Evolutionary conservation across 2,113 vertebrate species (phyloP).

Genomic region (Puffinus mauretanicus): DNA sequence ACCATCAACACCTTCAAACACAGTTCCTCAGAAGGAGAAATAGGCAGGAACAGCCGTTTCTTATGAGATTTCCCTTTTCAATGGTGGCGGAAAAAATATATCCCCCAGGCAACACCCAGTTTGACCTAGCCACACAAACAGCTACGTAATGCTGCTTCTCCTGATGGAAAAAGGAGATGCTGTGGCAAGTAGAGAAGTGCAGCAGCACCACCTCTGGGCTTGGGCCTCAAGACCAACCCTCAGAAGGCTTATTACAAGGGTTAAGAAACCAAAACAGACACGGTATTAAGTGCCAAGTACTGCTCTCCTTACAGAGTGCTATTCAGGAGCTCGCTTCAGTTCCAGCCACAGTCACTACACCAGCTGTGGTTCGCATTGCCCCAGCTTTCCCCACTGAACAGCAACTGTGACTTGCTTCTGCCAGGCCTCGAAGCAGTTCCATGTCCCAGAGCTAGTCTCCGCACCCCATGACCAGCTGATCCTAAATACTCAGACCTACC

Average conservation of each 20-base stretch:
- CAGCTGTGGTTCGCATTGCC: accelerated
- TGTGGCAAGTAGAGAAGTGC: not conserved
- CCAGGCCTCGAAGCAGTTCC: not conserved
- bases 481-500: slow-evolving; percentile 67
- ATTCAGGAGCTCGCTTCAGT: not conserved
- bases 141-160: not conserved
- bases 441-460: too few relatives aligned
- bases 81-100: not conserved
- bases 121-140: not conserved
- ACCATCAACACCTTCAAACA: not conserved
- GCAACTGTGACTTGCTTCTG: not conserved
- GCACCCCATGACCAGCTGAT: not conserved
- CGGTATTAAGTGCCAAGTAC: not conserved
- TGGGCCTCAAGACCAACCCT: not conserved
- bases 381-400: not conserved
- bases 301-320: not conserved
- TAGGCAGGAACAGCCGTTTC: not conserved
- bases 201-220: not conserved
- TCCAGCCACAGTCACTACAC: not conserved
- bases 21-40: not conserved
- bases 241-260: not conserved
- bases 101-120: not conserved
- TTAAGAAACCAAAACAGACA: not conserved
- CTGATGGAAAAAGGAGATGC: not conserved
- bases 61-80: not conserved